A percentile compares a stretch with the other conserved stretches of the same genome.
Evolutionary conservation across 2,113 vertebrate genomes (phyloP).

Genomic region (Heteronetta atricapilla): DNA sequence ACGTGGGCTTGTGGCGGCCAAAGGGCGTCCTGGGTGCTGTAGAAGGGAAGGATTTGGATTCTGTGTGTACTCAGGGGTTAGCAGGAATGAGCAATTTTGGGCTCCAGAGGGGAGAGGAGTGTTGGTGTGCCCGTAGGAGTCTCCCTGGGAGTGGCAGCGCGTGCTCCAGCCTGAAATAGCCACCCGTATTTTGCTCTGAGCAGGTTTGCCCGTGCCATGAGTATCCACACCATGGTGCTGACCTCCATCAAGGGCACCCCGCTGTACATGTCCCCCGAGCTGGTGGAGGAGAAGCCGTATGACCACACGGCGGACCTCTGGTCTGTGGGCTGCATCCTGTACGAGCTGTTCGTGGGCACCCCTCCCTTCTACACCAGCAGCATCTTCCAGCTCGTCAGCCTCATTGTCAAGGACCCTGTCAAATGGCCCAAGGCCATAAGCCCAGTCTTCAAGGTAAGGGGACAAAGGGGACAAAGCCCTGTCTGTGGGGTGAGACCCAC

Average conservation of each 20-base stretch:
- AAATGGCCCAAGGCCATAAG: conserved; percentile 90
- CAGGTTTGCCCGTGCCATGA: conserved; percentile 96
- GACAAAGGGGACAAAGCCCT: not conserved
- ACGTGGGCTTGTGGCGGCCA: conserved; percentile 79
- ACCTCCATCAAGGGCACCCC: conserved; percentile 98
- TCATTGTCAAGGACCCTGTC: conserved; percentile 88
- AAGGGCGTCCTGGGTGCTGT: not conserved
- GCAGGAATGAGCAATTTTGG: not conserved
- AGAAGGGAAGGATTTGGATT: not conserved
- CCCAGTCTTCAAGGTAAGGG: conserved; percentile 84
- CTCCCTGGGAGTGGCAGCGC: not conserved
- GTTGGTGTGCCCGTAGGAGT: not conserved
- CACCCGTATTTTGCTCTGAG: not conserved
- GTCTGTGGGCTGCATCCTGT: conserved; percentile 96
- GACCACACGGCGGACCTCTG: conserved; percentile 95
- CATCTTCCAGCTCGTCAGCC: conserved; percentile 92
- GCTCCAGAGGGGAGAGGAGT: not conserved
- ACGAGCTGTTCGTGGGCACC: conserved; percentile 91
- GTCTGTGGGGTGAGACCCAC: not conserved
- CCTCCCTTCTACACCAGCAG: conserved; percentile 96
- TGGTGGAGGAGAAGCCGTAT: conserved; percentile 92
- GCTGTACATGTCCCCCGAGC: conserved; percentile 96
- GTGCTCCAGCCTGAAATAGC: not conserved
- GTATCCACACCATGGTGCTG: conserved; percentile 92
- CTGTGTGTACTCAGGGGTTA: not conserved